Percentiles rank a stretch among this genome's conserved stretches.
Conservation (phyloP, 2,888 invertebrate genomes). For the Rhagonycha fulva region DNA sequence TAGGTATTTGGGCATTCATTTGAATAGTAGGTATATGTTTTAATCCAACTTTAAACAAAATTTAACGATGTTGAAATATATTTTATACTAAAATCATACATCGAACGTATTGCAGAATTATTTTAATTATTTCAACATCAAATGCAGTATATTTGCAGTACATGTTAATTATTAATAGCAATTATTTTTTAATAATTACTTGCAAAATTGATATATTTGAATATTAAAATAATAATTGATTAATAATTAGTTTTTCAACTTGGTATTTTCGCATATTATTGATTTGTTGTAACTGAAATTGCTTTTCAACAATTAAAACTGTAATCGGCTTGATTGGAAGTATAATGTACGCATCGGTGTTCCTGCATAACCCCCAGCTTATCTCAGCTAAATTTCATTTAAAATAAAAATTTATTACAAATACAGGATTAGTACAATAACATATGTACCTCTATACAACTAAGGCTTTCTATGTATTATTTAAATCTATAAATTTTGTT, state of each 20-base stretch:
- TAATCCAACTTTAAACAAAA: not conserved
- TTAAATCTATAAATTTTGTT: not conserved
- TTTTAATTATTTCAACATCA: not conserved
- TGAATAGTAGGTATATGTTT: not conserved
- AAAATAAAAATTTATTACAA: not conserved
- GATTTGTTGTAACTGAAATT: not conserved
- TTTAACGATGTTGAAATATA: not conserved
- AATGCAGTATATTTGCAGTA: not conserved
- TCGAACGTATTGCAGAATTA: not conserved
- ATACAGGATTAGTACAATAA: not conserved
- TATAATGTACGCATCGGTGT: not conserved
- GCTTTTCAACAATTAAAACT: not conserved
- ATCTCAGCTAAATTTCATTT: not conserved
- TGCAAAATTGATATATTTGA: not conserved
- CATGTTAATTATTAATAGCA: not conserved
- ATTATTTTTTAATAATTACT: not conserved
- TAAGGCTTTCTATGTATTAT: not conserved
- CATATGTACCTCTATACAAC: not conserved
- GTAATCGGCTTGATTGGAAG: not conserved
- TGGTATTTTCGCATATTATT: not conserved
- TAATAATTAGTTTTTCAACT: not conserved
- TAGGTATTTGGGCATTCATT: not conserved
- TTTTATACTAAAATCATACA: not conserved
- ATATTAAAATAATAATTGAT: not conserved
- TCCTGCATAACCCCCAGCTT: not conserved